These are phyloP conservation scores for Motacilla tschutschensis DNA, from an alignment of 2,113 vertebrate species.

Conservation along the genomic window DNA sequence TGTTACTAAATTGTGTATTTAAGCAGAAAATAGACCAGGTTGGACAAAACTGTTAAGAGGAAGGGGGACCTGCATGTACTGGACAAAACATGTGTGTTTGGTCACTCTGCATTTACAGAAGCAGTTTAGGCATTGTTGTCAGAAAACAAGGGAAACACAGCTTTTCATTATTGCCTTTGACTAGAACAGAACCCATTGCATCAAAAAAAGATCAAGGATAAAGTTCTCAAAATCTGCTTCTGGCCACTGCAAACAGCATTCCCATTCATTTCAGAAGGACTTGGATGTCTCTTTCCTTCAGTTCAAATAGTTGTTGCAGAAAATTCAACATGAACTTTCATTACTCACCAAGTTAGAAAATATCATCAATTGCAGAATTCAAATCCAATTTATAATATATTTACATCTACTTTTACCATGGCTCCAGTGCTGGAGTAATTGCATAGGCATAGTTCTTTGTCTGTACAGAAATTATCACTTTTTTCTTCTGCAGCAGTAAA, in stretches of 20 bases:
- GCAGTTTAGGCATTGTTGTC: background rate
- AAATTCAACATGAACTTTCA: background rate
- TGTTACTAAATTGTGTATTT: conserved; percentile 7
- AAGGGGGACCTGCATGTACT: background rate
- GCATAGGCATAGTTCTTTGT: background rate
- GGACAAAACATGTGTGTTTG: background rate
- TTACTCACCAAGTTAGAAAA: background rate
- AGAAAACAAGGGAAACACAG: background rate
- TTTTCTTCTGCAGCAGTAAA: background rate
- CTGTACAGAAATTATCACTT: background rate
- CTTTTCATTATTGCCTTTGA: background rate
- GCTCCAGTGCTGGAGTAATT: background rate
- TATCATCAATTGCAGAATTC: background rate
- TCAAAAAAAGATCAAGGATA: conserved; percentile 17
- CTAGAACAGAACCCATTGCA: background rate
- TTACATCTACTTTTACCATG: background rate
- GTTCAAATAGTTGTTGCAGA: background rate
- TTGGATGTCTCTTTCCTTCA: background rate
- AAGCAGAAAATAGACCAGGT: background rate
- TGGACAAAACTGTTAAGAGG: background rate
- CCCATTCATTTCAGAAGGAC: background rate
- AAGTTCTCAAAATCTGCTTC: conserved; percentile 6
- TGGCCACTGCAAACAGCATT: background rate
- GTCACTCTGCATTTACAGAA: background rate
- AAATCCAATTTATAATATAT: background rate